Base-by-base conservation (phyloP, 2,113 vertebrate genomes). In the Stigmatopora nigra region DNA sequence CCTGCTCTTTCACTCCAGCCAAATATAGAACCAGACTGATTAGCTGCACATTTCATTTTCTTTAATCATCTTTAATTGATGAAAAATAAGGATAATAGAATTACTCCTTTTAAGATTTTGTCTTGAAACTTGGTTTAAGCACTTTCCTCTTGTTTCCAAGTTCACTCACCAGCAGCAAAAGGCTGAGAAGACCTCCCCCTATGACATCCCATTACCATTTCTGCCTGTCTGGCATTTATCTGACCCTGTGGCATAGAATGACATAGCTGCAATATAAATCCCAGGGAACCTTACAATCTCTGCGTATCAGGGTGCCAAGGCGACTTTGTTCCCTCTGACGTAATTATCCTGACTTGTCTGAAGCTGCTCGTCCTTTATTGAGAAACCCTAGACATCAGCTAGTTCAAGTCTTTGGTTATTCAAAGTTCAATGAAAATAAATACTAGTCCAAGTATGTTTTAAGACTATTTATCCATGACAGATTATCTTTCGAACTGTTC, bases 131-230 rank as follows among this genome's bases (percentile, higher is more conserved):
- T 19, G 55, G 49, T 51, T 49, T 19, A 2, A 38, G 56, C 9
- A 14, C n/a, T 41, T 38, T 48, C 46, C 65, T 73, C 61, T 71
- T 17, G 67, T 75, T 80, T 72, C 35, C 35, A 61, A 66, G 64
- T 48, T 20, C 45, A 63, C 65, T 78, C 22, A 55, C 70, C 71
- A 73, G 67, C 67, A 58, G 60, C 64, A 49, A 12, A 12, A 63
- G 48, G 9, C 68, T 67, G 69, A 78, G 55, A 31, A 57, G 70
- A 78, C 61, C 73, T 55, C 73, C 69, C 19, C 60, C 56, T 4
- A 14, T 69, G 62, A 81, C 75, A 67, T 71, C 52, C 71, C 70
- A 82, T 82, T 77, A 72, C 47, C 68, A 77, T 82, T 56, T 79
- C 67, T 82, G 79, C 78, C 73, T 11, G 46, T 63, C 61, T 71